Conservation (phyloP, 2,113 vertebrate species). For the Hippopotamus amphibius region DNA sequence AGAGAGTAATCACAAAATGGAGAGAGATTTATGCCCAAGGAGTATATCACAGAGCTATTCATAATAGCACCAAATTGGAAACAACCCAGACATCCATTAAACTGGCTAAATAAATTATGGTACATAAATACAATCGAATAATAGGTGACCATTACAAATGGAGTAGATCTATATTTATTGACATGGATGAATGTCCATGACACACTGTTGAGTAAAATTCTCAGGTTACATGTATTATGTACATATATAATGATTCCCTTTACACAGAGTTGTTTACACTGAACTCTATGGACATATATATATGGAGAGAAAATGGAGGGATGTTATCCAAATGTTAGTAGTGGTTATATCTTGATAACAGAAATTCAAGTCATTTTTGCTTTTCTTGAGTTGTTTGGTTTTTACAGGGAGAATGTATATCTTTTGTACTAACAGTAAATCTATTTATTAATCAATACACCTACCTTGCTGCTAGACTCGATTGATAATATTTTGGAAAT, state of each 20-base stretch:
- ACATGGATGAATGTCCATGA: conserved; percentile 65
- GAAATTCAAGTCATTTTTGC: conserved; percentile 15
- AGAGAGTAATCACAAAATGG: conserved; percentile 53
- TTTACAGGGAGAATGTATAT: neutral
- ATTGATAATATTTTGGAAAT: neutral
- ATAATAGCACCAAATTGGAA: conserved; percentile 49
- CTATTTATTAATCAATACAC: neutral
- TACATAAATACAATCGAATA: conserved; percentile 55
- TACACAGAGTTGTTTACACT: neutral
- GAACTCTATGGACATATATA: neutral
- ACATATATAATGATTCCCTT: neutral
- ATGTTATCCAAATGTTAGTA: conserved; percentile 6
- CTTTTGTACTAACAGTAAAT: neutral
- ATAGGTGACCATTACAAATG: conserved; percentile 63
- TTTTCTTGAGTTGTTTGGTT: neutral
- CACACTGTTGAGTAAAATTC: conserved; percentile 28
- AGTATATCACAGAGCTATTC: conserved; percentile 57
- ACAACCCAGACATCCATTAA: conserved; percentile 45
- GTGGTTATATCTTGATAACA: neutral
- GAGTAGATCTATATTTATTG: conserved; percentile 62
- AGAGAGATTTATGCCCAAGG: conserved; percentile 54
- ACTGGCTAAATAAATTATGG: conserved; percentile 71
- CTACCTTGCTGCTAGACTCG: neutral
- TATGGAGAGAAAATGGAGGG: neutral
- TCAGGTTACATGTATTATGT: conserved; percentile 12